Base-by-base conservation (phyloP, 2,797 vertebrate genomes). In the Halcyon badia region DNA sequence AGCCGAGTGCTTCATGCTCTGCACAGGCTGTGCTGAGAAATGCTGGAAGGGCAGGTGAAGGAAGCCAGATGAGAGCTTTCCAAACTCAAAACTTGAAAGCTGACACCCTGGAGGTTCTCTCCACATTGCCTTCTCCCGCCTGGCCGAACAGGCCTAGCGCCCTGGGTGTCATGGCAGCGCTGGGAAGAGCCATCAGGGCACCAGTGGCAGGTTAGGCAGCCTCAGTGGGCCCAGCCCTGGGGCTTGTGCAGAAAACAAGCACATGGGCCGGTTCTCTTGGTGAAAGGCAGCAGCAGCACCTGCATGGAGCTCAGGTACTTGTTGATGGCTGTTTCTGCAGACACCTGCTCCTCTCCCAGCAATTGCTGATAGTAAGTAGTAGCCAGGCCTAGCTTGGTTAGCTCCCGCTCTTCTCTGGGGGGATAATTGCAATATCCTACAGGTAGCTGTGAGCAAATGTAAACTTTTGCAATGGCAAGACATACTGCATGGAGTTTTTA, bases 181-280 rank as follows among this genome's bases (percentile, higher is more conserved):
- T 12, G n/a, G 56, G 57, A 33, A 30, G 48, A n/a, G 56, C 26
- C 3, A 1, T 42, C 9, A 4, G 33, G 35, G 61, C 41, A 11
- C 4, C 14, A 1, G 61, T 2, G 14, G 10, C 0, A 0, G 26
- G 14, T 52, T 37, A 62, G 30, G 39, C 49, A 24, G 42, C 6
- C 39, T 51, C 30, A 6, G 1, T 15, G 3, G 5, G 0, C 5
- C 11, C 10, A 0, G 7, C 1, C 30, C 2, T 12, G n/a, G 10
- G 16, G 16, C 22, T 31, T 46, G 33, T 18, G 31, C 9, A 20
- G 17, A 46, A 18, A 57, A 26, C 46, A 1, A 71, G 33, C 20
- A 5, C 13, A 1, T 35, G 4, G 13, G 28, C 21, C 10, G 0
- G 46, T 51, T 61, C 31, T 17, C 1, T 19, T 0, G 1, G 26